Conservation (phyloP, 2,888 invertebrate genomes). For the Deilephila porcellus region DNA sequence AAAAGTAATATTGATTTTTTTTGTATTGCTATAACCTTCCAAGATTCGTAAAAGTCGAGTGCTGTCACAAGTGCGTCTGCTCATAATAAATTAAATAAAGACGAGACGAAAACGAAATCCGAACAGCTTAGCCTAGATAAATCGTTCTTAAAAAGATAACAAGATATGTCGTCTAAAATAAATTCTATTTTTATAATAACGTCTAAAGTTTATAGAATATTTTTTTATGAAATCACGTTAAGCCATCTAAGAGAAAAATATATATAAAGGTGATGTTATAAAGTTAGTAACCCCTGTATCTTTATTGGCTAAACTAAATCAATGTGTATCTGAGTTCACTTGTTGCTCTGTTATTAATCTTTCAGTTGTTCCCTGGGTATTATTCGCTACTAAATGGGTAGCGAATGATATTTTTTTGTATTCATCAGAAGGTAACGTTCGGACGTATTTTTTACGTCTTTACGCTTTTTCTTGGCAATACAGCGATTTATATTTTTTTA, state of each 20-base stretch:
- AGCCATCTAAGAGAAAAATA: neutral
- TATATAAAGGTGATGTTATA: neutral
- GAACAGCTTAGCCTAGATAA: neutral
- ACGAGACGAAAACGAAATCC: neutral
- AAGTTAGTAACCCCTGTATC: neutral
- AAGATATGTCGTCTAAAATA: neutral
- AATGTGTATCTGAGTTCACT: neutral
- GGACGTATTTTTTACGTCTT: no score
- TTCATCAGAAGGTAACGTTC: no score
- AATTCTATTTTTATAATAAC: neutral
- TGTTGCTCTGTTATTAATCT: conserved; percentile 16
- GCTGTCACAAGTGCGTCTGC: neutral
- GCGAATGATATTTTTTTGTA: no score
- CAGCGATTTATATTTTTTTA: no score
- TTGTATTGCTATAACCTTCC: neutral
- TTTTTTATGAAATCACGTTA: neutral
- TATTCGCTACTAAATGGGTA: neutral
- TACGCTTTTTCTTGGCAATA: no score
- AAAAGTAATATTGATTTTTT: neutral
- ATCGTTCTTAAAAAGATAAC: neutral
- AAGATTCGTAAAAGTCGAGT: neutral
- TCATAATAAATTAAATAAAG: neutral
- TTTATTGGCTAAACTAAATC: neutral
- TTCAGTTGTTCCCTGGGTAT: neutral
- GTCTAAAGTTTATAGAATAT: neutral